Percentiles rank a stretch among this genome's conserved stretches.
Conservation (phyloP, 2,113 vertebrate genomes). For the Plotosus lineatus region DNA sequence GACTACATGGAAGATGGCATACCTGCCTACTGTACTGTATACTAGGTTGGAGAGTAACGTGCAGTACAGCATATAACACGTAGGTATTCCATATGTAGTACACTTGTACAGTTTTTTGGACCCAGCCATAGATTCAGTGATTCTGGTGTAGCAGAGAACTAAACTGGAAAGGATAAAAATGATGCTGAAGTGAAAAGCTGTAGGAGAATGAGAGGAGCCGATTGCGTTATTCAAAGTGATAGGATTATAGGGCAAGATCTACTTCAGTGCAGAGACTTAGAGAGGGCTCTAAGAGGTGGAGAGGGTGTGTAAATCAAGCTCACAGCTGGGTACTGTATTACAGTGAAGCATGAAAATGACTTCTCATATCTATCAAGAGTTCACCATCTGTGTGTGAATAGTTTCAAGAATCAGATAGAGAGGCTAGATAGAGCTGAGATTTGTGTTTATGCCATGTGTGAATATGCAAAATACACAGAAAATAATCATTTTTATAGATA, state of each 20-base stretch:
- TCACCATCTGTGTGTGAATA: slow-evolving; percentile 9
- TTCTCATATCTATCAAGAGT: slow-evolving; percentile 23
- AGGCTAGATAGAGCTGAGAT: not conserved
- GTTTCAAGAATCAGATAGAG: not conserved
- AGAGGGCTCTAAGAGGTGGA: slow-evolving; percentile 29
- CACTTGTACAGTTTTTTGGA: no score
- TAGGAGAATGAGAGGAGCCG: slow-evolving; percentile 12
- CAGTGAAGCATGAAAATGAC: slow-evolving; percentile 36
- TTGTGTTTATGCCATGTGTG: not conserved
- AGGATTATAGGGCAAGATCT: slow-evolving; percentile 45
- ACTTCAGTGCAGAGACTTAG: slow-evolving; percentile 36
- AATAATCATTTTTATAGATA: not conserved
- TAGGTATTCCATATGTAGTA: no score
- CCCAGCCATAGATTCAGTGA: no score
- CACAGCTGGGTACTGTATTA: slow-evolving; percentile 41
- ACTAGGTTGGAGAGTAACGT: no score
- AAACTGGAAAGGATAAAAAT: not conserved
- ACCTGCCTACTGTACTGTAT: no score
- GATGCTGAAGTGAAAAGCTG: not conserved
- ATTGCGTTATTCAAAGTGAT: slow-evolving; percentile 41
- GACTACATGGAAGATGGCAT: no score
- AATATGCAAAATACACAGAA: not conserved
- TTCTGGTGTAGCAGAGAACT: not conserved
- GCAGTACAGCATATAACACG: no score
- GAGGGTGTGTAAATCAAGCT: slow-evolving; percentile 40